phyloP scores from a whole-genome alignment of 2,888 invertebrate genomes.

The Oligia latruncula region DNA sequence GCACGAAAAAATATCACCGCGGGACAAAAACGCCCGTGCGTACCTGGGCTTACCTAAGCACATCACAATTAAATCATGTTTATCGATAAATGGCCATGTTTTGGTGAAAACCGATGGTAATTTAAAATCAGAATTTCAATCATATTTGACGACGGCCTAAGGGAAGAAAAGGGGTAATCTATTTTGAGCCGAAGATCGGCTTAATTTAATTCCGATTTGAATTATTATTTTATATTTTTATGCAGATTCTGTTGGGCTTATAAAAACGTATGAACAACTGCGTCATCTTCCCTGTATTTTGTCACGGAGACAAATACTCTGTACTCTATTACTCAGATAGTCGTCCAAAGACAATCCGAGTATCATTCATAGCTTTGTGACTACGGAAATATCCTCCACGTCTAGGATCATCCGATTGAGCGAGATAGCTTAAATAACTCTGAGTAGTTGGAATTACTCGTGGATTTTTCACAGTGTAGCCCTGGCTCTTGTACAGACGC shows the following conservation, averaged over 20 bases:
- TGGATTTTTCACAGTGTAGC: background rate
- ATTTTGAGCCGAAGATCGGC: conserved; percentile 13
- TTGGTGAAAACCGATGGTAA: conserved; percentile 8
- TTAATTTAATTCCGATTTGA: conserved; percentile 26
- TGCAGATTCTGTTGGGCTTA: background rate
- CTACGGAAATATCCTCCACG: background rate
- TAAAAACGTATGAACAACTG: background rate
- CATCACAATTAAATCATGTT: conserved; percentile 6
- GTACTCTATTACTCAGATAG: background rate
- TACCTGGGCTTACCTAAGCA: background rate
- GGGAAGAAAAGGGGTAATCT: conserved; percentile 15
- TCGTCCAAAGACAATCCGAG: background rate
- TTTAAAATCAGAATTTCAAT: conserved; percentile 29
- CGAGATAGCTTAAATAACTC: conserved; percentile 12
- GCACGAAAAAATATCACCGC: background rate
- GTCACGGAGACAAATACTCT: background rate
- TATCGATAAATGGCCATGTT: background rate
- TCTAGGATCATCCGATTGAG: background rate
- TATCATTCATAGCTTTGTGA: background rate
- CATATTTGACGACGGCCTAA: conserved; percentile 8
- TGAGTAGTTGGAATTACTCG: conserved; percentile 22
- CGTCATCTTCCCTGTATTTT: no score
- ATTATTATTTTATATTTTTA: conserved; percentile 8
- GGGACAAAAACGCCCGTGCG: background rate
- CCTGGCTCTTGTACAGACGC: no score